Evolutionary conservation across 2,888 invertebrate species (phyloP).

Genomic region (Drosophila mettleri): DNA sequence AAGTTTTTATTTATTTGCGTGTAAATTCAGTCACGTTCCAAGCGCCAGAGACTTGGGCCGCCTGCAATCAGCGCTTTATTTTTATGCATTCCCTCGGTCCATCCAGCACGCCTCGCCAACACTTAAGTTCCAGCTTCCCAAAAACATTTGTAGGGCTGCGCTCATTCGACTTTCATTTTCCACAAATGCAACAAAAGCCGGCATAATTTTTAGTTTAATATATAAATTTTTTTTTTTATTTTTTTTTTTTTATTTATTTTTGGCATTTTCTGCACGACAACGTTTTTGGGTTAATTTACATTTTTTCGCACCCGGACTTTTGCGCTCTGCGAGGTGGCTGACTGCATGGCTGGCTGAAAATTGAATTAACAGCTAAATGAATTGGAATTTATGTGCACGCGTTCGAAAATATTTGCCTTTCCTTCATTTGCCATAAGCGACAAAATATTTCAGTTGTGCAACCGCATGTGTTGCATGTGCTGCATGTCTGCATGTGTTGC

Average conservation of each 20-base stretch:
- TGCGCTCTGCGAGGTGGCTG: background rate
- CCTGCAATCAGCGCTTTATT: constrained; percentile 53
- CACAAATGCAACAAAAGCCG: constrained; percentile 49
- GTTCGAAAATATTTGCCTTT: constrained; percentile 35
- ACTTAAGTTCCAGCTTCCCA: background rate
- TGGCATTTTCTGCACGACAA: constrained; percentile 73
- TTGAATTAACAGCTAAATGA: constrained; percentile 58
- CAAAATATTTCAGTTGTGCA: constrained; percentile 26
- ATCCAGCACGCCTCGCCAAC: background rate
- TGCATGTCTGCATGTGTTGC: constrained; percentile 13
- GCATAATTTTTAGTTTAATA: constrained; percentile 71
- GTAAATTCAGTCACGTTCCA: constrained; percentile 53
- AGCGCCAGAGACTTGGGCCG: constrained; percentile 22
- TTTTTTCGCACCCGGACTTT: constrained; percentile 26
- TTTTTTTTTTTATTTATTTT: constrained; percentile 26
- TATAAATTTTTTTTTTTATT: background rate
- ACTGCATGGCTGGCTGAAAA: constrained; percentile 28
- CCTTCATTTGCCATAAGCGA: constrained; percentile 25
- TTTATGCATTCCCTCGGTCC: constrained; percentile 30
- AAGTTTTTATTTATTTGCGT: constrained; percentile 50
- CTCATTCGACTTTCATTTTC: constrained; percentile 46
- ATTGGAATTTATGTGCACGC: constrained; percentile 57
- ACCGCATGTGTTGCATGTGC: constrained; percentile 18
- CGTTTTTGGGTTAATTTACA: constrained; percentile 75
- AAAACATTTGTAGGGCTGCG: constrained; percentile 7